A percentile compares a stretch with the other conserved stretches of the same genome.
These are phyloP conservation scores for Zosterops pallidus DNA, from an alignment of 2,113 vertebrate genomes.

Conservation along the genomic window DNA sequence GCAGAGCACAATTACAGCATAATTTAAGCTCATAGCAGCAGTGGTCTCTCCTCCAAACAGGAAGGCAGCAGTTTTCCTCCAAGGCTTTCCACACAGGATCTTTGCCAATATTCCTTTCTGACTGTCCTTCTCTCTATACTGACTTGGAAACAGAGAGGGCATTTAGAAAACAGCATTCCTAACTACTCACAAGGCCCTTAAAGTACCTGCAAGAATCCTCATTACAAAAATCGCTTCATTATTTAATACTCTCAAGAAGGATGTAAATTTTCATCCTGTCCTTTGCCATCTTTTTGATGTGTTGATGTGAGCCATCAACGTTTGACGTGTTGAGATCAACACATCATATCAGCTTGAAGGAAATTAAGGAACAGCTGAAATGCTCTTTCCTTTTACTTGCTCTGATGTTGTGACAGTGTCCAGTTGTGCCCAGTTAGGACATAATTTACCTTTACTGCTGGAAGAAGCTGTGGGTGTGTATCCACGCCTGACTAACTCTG, in stretches of 20 bases:
- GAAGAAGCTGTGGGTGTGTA: not conserved
- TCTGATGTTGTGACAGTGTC: not conserved
- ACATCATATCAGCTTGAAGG: not conserved
- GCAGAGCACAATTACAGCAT: not conserved
- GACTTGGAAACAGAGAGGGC: not conserved
- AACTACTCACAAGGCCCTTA: not conserved
- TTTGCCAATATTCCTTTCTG: not conserved
- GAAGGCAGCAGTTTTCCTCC: not conserved
- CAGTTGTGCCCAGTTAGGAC: not conserved
- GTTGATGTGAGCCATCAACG: too few species aligned
- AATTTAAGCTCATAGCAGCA: not conserved
- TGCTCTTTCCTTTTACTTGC: not conserved
- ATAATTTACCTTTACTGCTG: not conserved
- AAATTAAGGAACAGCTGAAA: not conserved
- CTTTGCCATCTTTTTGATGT: not conserved
- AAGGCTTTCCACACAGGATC: not conserved
- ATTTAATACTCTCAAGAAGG: not conserved
- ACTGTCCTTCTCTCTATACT: rapidly evolving
- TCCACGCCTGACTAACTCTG: not conserved
- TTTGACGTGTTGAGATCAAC: not conserved
- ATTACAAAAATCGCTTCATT: not conserved
- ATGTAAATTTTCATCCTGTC: not conserved
- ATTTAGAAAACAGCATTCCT: not conserved
- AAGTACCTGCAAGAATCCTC: not conserved
- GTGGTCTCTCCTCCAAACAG: not conserved